Percentiles rank a stretch among this genome's conserved stretches.
These are phyloP conservation scores for Egretta garzetta DNA, from an alignment of 2,113 vertebrate genomes.

Conservation along the genomic window DNA sequence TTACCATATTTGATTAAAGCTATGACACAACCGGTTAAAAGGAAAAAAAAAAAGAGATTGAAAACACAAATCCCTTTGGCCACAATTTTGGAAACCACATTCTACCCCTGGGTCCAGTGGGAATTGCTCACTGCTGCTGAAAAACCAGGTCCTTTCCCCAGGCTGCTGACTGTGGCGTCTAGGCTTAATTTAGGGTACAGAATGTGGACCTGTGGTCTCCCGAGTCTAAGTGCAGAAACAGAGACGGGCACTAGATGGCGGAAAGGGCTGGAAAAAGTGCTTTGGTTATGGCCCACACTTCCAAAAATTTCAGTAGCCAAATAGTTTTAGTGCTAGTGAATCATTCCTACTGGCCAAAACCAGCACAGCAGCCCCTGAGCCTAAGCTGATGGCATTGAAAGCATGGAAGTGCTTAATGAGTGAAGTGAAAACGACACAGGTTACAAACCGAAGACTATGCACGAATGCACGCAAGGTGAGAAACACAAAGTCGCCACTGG, in stretches of 20 bases:
- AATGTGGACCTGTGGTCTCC: neutral
- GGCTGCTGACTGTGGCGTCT: neutral
- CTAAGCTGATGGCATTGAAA: neutral
- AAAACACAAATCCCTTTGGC: neutral
- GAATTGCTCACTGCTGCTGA: neutral
- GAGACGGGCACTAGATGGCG: constrained; percentile 8
- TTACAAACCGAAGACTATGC: neutral
- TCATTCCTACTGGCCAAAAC: neutral
- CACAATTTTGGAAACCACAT: neutral
- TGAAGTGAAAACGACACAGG: neutral
- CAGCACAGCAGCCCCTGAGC: neutral
- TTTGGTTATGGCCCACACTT: fast-evolving
- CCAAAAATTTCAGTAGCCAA: neutral
- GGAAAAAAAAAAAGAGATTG: neutral
- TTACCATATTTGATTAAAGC: neutral
- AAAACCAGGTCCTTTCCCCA: neutral
- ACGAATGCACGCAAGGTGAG: fast-evolving
- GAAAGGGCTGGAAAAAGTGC: neutral
- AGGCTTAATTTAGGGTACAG: neutral
- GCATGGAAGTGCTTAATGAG: neutral
- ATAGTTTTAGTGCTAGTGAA: neutral
- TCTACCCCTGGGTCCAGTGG: neutral
- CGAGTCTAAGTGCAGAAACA: neutral
- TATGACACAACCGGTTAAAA: neutral
- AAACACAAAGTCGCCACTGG: neutral